Evolutionary conservation across 2,888 invertebrate species (phyloP).

Genomic region (Zaprionus bogoriensis): DNA sequence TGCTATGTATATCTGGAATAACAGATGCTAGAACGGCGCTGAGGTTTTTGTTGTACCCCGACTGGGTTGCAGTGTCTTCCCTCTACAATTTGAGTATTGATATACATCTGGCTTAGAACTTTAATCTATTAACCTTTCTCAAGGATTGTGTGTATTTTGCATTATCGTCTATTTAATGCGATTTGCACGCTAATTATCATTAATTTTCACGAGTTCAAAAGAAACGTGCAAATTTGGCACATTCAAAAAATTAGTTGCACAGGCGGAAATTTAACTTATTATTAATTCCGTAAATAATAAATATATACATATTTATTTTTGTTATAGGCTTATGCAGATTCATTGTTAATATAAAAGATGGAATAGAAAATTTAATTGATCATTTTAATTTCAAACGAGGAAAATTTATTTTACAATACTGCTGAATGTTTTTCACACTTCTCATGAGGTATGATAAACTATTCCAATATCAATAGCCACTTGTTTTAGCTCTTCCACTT

Average conservation of each 20-base stretch:
- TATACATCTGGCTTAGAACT: too few species aligned
- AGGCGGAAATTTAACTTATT: background rate
- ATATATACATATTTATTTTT: background rate
- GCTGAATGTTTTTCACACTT: too few species aligned
- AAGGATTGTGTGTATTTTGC: background rate
- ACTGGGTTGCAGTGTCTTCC: background rate
- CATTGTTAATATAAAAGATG: background rate
- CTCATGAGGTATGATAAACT: too few species aligned
- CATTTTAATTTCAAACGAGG: background rate
- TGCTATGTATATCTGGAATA: background rate
- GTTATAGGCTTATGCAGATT: background rate
- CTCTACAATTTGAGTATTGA: background rate
- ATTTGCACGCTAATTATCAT: background rate
- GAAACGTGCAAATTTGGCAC: background rate
- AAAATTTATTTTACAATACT: too few species aligned
- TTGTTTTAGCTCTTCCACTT: too few species aligned
- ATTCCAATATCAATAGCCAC: too few species aligned
- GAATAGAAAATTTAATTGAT: background rate
- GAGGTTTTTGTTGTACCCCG: background rate
- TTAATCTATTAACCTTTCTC: constrained; percentile 4
- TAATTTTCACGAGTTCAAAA: background rate
- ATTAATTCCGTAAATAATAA: background rate
- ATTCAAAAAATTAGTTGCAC: background rate
- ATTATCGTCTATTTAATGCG: background rate
- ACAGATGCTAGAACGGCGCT: background rate